Base-by-base conservation (phyloP, 2,113 vertebrate genomes). In the Cyrtonyx montezumae region DNA sequence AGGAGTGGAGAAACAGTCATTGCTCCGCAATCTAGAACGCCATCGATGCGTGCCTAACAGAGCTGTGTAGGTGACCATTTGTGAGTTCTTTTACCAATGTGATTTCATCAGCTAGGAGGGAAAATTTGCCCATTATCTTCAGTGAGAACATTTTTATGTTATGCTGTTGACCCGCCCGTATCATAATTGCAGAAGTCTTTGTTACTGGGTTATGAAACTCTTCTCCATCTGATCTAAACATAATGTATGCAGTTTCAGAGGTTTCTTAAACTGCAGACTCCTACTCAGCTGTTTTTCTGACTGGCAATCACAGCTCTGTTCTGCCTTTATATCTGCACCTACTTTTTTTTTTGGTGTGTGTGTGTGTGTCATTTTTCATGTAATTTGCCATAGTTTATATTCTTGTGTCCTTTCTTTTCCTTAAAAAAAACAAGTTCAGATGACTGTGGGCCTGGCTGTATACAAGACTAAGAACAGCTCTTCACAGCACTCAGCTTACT, bases 231-330 rank as follows among this genome's bases (percentile, higher is more conserved):
- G 79, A 94, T 93, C 94, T 88, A 91, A 85, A 93, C 90, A 91
- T 96, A 95, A 95, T 87, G 66, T 96, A 95, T 96, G 94, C 94
- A 94, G 95, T 89, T 96, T 95, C 94, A 91, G 89, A 91, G 94
- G 90, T 95, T 95, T 96, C 91, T 96, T 91, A 95, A 92, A 91
- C 91, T 61, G 90, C 26, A 6, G 83, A 95, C 96, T 94, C 93
- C 93, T 95, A 92, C 95, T 95, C 93, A 85, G 82, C 87, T 95
- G 94, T 91, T 94, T 95, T 93, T 81, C 90, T 95, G 93, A 83
- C 90, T 96, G 73, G 93, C 91, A 95, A 23, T 91, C 85, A 86
- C 40, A 53, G 88, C 53, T 93, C n/a, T 67, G 21, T 48, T 92
- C 62, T 86, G 91, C 58, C 85, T 96, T 92, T 94, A 67, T 76